phyloP scores from a whole-genome alignment of 2,113 vertebrate genomes.

The Channa maculata region DNA sequence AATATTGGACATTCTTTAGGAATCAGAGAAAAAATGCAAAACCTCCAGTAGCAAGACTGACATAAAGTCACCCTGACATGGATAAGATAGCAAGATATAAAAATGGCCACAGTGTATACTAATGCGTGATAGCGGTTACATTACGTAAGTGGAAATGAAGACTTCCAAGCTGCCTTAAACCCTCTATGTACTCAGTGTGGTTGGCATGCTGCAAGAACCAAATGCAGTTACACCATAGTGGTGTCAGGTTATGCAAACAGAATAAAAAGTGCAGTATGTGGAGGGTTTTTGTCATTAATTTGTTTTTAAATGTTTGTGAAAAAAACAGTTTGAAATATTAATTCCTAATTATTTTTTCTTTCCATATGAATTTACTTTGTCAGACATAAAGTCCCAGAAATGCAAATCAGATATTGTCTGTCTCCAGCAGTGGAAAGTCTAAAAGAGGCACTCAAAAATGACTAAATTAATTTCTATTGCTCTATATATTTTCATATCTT shows the following conservation, averaged over 20 bases:
- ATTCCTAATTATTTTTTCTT: slow-evolving; percentile 40
- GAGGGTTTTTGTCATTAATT: slow-evolving; percentile 83
- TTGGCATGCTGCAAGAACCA: slow-evolving; percentile 38
- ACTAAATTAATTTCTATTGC: slow-evolving; percentile 36
- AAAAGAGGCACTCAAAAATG: slow-evolving; percentile 30
- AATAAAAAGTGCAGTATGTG: slow-evolving; percentile 67
- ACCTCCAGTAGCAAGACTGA: slow-evolving; percentile 70
- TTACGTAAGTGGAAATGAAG: slow-evolving; percentile 58
- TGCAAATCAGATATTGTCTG: slow-evolving; percentile 33
- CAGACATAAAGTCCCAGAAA: slow-evolving; percentile 20
- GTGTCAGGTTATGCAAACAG: slow-evolving; percentile 19
- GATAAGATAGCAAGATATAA: slow-evolving; percentile 59
- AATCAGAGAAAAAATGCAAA: slow-evolving; percentile 67
- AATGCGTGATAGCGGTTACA: slow-evolving; percentile 55
- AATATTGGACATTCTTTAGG: slow-evolving; percentile 64
- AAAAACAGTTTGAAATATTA: slow-evolving; percentile 53
- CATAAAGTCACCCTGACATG: slow-evolving; percentile 53
- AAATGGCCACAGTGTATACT: slow-evolving; percentile 53
- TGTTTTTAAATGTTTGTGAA: slow-evolving; percentile 68
- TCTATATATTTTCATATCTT: slow-evolving; percentile 64
- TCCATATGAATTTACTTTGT: slow-evolving; percentile 20
- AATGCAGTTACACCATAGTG: slow-evolving; percentile 31
- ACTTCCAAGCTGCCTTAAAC: slow-evolving; percentile 95
- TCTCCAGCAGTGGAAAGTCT: slow-evolving; percentile 43
- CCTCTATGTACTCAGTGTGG: slow-evolving; percentile 85